Base-by-base conservation (phyloP, 2,113 vertebrate species). In the Mola mola region DNA sequence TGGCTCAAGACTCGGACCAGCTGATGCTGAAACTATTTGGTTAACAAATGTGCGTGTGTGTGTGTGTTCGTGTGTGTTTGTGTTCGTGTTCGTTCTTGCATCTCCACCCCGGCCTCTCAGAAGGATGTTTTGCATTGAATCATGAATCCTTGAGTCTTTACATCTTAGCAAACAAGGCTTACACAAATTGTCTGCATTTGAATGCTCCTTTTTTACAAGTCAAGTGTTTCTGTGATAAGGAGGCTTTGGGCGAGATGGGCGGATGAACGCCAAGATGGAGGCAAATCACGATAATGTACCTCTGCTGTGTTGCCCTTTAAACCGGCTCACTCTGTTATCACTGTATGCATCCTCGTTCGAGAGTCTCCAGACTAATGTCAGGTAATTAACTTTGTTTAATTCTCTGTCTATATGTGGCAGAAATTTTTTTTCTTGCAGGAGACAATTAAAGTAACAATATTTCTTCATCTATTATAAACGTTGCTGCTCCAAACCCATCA, bases 201-300 rank as follows among this genome's bases (percentile, higher is more conserved):
- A 87, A 85, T 90, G 69, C 24, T 50, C 24, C 75, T 85, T 71
- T 56, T 90, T 90, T 88, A 86, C 86, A 88, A 87, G 88, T 88
- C 83, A 85, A 86, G 84, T n/a, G n/a, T 88, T 88, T 82, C 83
- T 70, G 65, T 34, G 59, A 75, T 63, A 70, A 28, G 65, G 49
- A 17, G 19, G 12, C 9, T 12, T 19, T 3, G 20, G 22, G 11
- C 24, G 48, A 52, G 78, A 64, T 8, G 2, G n/a, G n/a, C n/a
- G n/a, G n/a, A n/a, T n/a, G n/a, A n/a, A n/a, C n/a, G n/a, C n/a
- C n/a, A n/a, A n/a, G n/a, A n/a, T n/a, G n/a, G n/a, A n/a, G n/a
- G n/a, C n/a, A n/a, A n/a, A n/a, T n/a, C n/a, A n/a, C n/a, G n/a
- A n/a, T n/a, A n/a, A n/a, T n/a, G n/a, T n/a, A n/a, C n/a, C n/a